Base-by-base conservation (phyloP, 1,140 invertebrate genomes). In the Pygmarrhopalites habei region DNA sequence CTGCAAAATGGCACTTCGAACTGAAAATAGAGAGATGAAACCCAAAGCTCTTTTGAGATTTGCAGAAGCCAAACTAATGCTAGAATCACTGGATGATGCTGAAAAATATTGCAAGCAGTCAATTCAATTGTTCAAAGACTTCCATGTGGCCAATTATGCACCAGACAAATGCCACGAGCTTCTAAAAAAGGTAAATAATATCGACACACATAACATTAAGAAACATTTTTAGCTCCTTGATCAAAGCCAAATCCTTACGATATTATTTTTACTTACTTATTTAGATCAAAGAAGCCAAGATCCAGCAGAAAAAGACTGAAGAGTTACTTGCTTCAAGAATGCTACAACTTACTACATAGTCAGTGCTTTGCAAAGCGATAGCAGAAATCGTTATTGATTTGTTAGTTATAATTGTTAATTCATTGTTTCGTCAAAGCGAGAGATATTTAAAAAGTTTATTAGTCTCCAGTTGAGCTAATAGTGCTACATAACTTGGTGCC, bases 41-140 rank as follows among this genome's bases (percentile, higher is more conserved):
- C 17, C 17, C 4, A 47, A n/a, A 19, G 44, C 5, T 19, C 23
- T 47, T 19, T 10, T 47, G 7, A 57, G 53, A 12, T 57, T 57
- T 57, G 53, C 53, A 35, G 30, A 57, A 57, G 53, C 53, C 26
- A 57, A 57, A 23, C 25, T 26, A 17, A 57, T 57, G 53, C 23
- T 57, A 19, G 30, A 57, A 10, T 5, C 53, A 4, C 19, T 19
- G 5, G 35, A 35, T 14, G 53, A 57, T 15, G 53, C 53, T 12
- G 3, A 19, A 17, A 25, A 35, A 41, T 41, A 35, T 41, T 57
- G 53, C 19, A 57, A 32, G n/a, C n/a, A 57, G 10, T 10, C 53
- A 21, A 12, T 57, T 12, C 32, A 35, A 30, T 10, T 32, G 21
- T 57, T 57, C 39, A 30, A 28, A 30, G 35, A 32, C 26, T 12